Conservation (phyloP, 2,888 invertebrate genomes). For the Stegophylla sp. region DNA sequence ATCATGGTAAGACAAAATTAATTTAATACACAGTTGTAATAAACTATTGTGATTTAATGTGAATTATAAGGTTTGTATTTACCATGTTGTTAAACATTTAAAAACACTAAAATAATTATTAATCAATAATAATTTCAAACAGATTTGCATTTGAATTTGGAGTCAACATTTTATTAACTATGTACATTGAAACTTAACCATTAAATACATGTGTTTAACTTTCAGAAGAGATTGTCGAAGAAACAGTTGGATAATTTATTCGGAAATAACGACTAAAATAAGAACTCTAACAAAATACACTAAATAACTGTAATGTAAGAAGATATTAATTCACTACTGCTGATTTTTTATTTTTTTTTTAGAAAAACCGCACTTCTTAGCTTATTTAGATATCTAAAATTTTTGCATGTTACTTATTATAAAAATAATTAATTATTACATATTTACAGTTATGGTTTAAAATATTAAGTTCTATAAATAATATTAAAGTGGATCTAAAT, state of each 20-base stretch:
- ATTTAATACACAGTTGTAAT: neutral
- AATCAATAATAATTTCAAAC: constrained; percentile 23
- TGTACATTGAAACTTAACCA: constrained; percentile 23
- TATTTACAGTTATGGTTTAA: too few relatives aligned
- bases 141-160: neutral
- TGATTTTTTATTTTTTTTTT: too few relatives aligned
- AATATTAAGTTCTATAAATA: too few relatives aligned
- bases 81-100: neutral
- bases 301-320: constrained; percentile 51
- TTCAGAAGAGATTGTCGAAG: constrained; percentile 60
- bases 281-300: constrained; percentile 58
- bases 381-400: too few relatives aligned
- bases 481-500: too few relatives aligned
- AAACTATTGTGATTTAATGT: neutral
- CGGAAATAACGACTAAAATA: constrained; percentile 57
- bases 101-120: constrained; percentile 16
- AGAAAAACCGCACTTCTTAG: too few relatives aligned
- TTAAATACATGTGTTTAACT: constrained; percentile 57
- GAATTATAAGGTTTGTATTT: neutral
- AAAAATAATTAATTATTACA: too few relatives aligned
- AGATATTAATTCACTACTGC: constrained; percentile 36
- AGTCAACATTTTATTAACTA: constrained; percentile 35
- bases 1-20: constrained; percentile 73
- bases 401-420: constrained; percentile 23
- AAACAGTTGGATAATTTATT: constrained; percentile 60